Evolutionary conservation across 2,888 invertebrate genomes (phyloP), one percentile per base, ranked within the genome.

Genomic region (Dermolepida albohirtum): DNA sequence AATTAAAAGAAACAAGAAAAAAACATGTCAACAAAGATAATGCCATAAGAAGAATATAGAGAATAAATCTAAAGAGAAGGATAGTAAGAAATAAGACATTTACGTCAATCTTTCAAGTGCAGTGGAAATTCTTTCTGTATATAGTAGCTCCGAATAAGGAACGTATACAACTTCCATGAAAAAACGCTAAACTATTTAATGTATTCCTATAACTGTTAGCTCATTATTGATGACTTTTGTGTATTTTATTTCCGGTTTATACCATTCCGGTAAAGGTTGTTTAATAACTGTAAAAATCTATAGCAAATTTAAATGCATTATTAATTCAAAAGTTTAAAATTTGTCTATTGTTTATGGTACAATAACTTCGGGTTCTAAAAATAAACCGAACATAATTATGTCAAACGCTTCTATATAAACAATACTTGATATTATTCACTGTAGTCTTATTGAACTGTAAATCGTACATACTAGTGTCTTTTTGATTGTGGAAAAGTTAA

Each of bases 291-390:
- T 62, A 62, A 49, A 34, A 62, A 54, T 54, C 40, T 40, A 34
- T 39, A 17, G 39, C 52, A 40, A 54, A 59, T 43, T 47, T 59
- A 47, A 44, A 62, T 39, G 49, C 47, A 34, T 12, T 17, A 14
- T 14, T 22, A 59, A 44, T 52, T 54, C 43, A 44, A 34, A 41
- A 16, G 12, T 16, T 52, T 50, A 29, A 47, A 34, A 34, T 22
- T 54, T 49, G 64, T 17, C 68, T 68, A 64, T 40, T 55, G 64
- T 55, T 52, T 47, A 49, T 47, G 59, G 59, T 49, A 62, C 59
- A 47, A 62, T 62, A 47, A 49, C 34, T 62, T 43, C 57, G 1
- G 22, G 8, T 43, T 27, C 43, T 57, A 43, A 57, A 57, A 43
- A 57, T 57, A 43, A 57, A n/a, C 22, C 7, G 43, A 43, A 57